Percentiles rank a stretch among this genome's conserved stretches.
Evolutionary conservation across 2,113 vertebrate genomes (phyloP).

Genomic region (Cynocephalus volans): DNA sequence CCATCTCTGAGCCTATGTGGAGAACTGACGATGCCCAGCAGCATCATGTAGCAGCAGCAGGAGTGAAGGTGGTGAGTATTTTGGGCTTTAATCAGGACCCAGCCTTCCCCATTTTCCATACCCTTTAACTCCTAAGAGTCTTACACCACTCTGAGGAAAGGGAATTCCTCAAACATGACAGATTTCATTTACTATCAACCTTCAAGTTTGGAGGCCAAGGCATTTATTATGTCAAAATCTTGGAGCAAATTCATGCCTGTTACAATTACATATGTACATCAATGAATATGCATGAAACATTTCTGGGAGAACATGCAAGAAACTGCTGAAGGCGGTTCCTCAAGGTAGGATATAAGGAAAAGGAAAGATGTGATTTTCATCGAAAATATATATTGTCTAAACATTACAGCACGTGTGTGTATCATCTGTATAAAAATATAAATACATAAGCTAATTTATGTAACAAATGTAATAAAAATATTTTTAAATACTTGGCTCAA

Average conservation of each 20-base stretch:
- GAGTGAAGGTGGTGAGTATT: accelerated
- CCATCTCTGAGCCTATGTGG: neutral
- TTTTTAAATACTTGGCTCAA: neutral
- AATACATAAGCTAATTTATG: neutral
- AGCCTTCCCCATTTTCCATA: neutral
- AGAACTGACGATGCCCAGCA: neutral
- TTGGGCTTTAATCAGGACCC: neutral
- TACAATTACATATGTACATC: neutral
- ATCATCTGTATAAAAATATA: neutral
- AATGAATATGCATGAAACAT: neutral
- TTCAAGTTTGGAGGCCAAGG: neutral
- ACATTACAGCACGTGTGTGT: neutral
- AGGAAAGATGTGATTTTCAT: neutral
- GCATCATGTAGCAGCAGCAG: too few relatives aligned
- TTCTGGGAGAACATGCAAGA: neutral
- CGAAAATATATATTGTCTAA: neutral
- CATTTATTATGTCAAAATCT: neutral
- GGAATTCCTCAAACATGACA: neutral
- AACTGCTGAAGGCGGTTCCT: neutral
- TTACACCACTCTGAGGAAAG: neutral
- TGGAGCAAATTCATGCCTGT: neutral
- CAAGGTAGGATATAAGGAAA: neutral
- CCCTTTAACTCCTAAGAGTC: neutral
- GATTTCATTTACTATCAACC: neutral
- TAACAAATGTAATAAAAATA: neutral